Conservation (phyloP, 1,140 invertebrate genomes). For the Dreissena rostriformis region DNA sequence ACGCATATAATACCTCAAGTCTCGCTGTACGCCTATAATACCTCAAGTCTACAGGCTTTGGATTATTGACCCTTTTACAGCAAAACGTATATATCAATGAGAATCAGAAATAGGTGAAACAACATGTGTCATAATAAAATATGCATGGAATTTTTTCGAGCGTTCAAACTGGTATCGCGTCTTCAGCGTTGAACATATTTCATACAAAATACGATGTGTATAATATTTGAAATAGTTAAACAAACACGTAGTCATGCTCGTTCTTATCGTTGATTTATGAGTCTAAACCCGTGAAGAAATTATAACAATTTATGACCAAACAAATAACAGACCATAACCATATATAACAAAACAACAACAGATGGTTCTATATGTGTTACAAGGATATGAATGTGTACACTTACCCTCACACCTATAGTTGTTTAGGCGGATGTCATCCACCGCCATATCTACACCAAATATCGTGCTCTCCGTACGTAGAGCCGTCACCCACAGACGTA, state of each 20-base stretch:
- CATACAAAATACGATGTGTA: not conserved
- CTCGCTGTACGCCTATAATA: too few species aligned
- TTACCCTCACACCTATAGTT: conserved; percentile 27
- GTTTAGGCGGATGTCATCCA: conserved; percentile 66
- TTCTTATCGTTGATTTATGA: too few species aligned
- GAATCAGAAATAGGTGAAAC: too few species aligned
- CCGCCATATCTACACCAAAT: conserved; percentile 66
- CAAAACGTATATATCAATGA: too few species aligned
- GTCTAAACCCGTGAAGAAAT: not conserved
- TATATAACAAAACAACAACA: not conserved
- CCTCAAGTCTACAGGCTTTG: too few species aligned
- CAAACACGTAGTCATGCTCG: not conserved
- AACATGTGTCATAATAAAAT: too few species aligned
- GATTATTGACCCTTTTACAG: too few species aligned
- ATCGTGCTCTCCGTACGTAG: conserved; percentile 29
- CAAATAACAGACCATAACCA: conserved; percentile 6
- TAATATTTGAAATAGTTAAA: not conserved
- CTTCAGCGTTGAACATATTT: not conserved
- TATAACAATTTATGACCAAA: not conserved
- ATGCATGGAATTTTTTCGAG: too few species aligned
- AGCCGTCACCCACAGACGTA: conserved; percentile 62
- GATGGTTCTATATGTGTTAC: not conserved
- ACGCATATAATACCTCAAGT: too few species aligned
- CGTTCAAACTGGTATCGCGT: too few species aligned
- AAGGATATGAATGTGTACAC: not conserved